A percentile compares a stretch with the other conserved stretches of the same genome.
These are phyloP conservation scores for Microctenopoma steveboyesi DNA, from an alignment of 2,797 vertebrate genomes.

Conservation along the genomic window DNA sequence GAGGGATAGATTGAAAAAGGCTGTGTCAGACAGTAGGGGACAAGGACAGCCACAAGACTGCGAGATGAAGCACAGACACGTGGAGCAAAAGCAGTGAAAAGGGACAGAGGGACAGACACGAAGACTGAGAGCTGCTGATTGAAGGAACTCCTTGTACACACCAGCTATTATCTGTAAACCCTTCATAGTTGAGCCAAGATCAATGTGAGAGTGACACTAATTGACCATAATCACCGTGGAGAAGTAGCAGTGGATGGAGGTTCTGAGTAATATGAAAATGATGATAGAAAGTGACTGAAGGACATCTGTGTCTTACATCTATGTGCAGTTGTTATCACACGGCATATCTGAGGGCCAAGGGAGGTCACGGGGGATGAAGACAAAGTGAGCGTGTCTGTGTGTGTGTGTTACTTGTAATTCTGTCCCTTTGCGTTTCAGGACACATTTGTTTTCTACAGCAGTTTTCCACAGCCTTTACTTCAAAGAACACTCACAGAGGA, in stretches of 20 bases:
- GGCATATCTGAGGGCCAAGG: constrained; percentile 45
- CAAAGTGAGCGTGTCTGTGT: constrained; percentile 6
- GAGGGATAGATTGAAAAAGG: not conserved
- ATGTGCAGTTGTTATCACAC: constrained; percentile 37
- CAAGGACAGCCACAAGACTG: no score
- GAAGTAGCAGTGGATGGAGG: constrained; percentile 41
- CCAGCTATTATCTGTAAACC: constrained; percentile 42
- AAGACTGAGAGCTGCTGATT: constrained; percentile 38
- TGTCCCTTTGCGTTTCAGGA: constrained; percentile 13
- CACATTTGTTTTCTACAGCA: constrained; percentile 4
- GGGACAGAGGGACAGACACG: not conserved
- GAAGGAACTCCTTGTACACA: constrained; percentile 63
- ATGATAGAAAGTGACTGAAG: constrained; percentile 69
- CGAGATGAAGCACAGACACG: not conserved
- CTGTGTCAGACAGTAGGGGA: not conserved
- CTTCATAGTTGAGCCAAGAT: constrained; percentile 41
- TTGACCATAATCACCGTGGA: constrained; percentile 65
- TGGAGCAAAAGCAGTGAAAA: not conserved
- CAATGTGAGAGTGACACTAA: constrained; percentile 65
- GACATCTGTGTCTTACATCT: constrained; percentile 53
- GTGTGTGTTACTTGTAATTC: not conserved
- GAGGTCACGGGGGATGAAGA: constrained; percentile 35
- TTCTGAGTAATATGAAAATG: constrained; percentile 70
- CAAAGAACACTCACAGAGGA: not conserved
- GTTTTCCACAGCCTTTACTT: not conserved